Conservation (phyloP, 2,113 vertebrate species). For the Otolemur garnettii region DNA sequence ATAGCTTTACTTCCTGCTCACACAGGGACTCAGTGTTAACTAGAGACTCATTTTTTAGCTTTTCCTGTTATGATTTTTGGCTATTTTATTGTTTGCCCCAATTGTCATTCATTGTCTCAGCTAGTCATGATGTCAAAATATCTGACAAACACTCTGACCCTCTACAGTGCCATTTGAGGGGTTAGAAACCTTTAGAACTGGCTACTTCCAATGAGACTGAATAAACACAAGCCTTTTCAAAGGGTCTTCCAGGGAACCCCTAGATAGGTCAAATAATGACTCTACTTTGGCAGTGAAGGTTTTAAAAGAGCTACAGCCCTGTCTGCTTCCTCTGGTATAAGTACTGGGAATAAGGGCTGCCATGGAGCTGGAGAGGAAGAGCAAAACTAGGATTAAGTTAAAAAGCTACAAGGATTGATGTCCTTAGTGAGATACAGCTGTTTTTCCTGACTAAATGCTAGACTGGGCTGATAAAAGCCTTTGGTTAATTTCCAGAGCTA, state of each 20-base stretch:
- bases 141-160: not conserved
- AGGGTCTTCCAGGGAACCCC: not conserved
- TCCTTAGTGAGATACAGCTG: not conserved
- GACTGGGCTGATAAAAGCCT: not conserved
- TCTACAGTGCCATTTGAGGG: no score
- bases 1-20: not conserved
- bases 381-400: not conserved
- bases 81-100: not conserved
- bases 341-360: not conserved
- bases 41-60: not conserved
- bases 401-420: not conserved
- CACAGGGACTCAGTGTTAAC: not conserved
- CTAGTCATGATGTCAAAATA: conserved; percentile 1
- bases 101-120: not conserved
- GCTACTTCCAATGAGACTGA: not conserved
- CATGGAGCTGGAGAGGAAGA: not conserved
- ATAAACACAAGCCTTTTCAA: not conserved
- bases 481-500: not conserved
- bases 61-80: not conserved
- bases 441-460: not conserved
- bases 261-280: not conserved
- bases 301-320: not conserved
- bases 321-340: not conserved
- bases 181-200: not conserved
- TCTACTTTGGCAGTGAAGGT: not conserved